A percentile compares a stretch with the other conserved stretches of the same genome.
Conservation (phyloP, 2,113 vertebrate genomes). For the Lepidothrix coronata region DNA sequence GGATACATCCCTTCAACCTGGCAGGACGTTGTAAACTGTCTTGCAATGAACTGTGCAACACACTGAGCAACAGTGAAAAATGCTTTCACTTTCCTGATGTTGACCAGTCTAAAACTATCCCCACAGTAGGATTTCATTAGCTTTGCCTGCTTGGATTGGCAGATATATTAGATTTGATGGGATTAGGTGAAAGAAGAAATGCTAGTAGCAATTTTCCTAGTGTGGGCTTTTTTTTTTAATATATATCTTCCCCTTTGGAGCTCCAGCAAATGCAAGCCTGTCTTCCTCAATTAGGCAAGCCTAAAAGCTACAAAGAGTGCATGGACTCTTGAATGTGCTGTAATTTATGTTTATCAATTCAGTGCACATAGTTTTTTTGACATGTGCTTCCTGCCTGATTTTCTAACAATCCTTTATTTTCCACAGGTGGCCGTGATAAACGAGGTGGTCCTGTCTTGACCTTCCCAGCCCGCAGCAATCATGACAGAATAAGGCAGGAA, state of each 20-base stretch:
- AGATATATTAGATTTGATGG: neutral
- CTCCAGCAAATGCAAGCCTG: neutral
- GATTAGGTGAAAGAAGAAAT: constrained; percentile 3
- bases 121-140: neutral
- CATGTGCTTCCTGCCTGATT: constrained; percentile 49
- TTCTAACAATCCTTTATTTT: constrained; percentile 60
- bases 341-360: constrained; percentile 30
- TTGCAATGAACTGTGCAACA: neutral
- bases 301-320: neutral
- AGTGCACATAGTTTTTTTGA: constrained; percentile 12
- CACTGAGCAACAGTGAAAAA: neutral
- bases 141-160: neutral
- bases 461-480: constrained; percentile 96
- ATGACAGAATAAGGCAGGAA: constrained; percentile 98
- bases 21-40: accelerated
- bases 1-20: neutral
- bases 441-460: constrained; percentile 96
- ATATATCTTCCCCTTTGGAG: neutral
- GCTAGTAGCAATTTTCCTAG: neutral
- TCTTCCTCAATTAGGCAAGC: constrained; percentile 13
- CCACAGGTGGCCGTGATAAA: constrained; percentile 93
- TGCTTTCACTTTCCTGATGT: neutral
- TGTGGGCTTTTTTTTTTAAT: neutral
- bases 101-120: neutral
- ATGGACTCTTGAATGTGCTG: neutral